Evolutionary conservation across 2,888 invertebrate species (phyloP).

Genomic region (Hesperia comma): DNA sequence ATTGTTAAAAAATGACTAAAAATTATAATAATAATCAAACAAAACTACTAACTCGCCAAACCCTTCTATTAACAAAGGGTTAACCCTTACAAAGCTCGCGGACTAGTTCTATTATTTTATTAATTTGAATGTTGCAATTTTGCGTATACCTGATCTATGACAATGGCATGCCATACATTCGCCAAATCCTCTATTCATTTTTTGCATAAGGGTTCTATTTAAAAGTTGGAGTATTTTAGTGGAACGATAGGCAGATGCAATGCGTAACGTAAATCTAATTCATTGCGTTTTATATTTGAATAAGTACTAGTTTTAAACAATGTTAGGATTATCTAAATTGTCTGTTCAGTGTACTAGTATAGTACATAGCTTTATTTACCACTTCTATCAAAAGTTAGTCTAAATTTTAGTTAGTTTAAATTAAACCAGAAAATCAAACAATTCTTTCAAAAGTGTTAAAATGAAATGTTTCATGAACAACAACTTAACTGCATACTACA

Average conservation of each 20-base stretch:
- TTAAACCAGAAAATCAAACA: no score
- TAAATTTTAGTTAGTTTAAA: no score
- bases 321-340: slow-evolving; percentile 5
- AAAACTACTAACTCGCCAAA: neutral
- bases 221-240: slow-evolving; percentile 62
- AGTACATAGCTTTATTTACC: no score
- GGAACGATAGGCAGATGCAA: slow-evolving; percentile 53
- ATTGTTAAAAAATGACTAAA: neutral
- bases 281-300: slow-evolving; percentile 11
- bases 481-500: neutral
- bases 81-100: slow-evolving; percentile 72
- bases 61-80: slow-evolving; percentile 45
- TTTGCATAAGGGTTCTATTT: slow-evolving; percentile 76
- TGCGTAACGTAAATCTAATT: slow-evolving; percentile 34
- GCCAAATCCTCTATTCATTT: slow-evolving; percentile 70
- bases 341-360: neutral
- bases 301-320: slow-evolving; percentile 19
- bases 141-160: slow-evolving; percentile 77
- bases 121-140: slow-evolving; percentile 83
- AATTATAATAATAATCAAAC: neutral
- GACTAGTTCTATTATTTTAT: slow-evolving; percentile 77
- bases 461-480: neutral
- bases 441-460: no score
- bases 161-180: slow-evolving; percentile 59
- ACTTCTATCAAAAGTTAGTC: no score